Evolutionary conservation across 1,140 invertebrate genomes (phyloP).

Genomic region (Sarcophaga bullata): DNA sequence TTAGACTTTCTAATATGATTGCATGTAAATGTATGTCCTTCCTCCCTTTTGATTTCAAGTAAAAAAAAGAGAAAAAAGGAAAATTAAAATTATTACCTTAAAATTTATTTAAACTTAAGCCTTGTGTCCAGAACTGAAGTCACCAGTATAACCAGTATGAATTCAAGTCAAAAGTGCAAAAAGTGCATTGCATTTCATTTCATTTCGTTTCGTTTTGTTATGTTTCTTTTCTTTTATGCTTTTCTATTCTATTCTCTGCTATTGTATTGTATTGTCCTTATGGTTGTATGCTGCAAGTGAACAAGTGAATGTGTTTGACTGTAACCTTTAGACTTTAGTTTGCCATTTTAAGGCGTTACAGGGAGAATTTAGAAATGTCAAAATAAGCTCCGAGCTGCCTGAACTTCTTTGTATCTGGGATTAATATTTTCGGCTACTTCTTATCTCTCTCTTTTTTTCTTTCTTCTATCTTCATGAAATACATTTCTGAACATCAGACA

Average conservation of each 20-base stretch:
- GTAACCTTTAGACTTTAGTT: conserved; percentile 30
- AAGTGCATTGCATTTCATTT: neutral
- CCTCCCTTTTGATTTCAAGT: too few species aligned
- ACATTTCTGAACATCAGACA: too few species aligned
- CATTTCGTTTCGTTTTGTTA: neutral
- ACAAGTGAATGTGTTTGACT: neutral
- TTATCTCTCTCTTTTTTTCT: neutral
- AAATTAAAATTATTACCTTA: too few species aligned
- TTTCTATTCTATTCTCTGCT: too few species aligned
- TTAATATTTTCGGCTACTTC: neutral
- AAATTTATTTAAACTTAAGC: too few species aligned
- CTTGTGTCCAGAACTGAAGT: too few species aligned
- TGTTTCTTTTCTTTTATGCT: too few species aligned
- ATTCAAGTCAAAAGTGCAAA: conserved; percentile 29
- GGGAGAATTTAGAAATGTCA: conserved; percentile 36
- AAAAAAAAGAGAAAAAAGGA: too few species aligned
- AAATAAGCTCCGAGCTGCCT: conserved; percentile 26
- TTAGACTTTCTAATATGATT: too few species aligned
- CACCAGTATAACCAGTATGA: too few species aligned
- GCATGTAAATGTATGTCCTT: too few species aligned
- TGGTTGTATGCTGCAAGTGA: neutral
- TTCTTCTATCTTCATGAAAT: neutral
- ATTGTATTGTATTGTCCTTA: neutral
- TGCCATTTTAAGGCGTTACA: conserved; percentile 33
- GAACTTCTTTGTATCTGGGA: conserved; percentile 29